phyloP scores from a whole-genome alignment of 2,797 vertebrate species.

The Spinibarbus caldwelli region DNA sequence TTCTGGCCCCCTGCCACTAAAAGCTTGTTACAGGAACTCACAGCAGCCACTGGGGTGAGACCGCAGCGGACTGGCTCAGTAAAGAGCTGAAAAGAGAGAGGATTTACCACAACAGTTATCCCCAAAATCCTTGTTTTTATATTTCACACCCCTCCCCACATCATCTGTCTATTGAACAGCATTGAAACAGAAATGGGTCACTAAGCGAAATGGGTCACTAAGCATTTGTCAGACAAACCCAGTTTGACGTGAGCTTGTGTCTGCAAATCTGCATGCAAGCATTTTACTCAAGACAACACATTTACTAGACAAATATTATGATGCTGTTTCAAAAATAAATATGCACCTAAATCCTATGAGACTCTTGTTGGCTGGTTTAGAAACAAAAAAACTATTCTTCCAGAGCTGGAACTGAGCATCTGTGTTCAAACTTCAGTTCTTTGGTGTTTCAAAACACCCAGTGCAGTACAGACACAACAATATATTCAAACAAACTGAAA shows the following conservation, averaged over 20 bases:
- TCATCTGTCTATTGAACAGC: conserved; percentile 34
- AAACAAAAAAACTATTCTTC: not conserved
- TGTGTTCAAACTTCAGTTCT: not conserved
- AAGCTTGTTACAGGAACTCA: not conserved
- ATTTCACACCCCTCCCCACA: not conserved
- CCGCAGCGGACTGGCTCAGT: not conserved
- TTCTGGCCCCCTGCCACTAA: not conserved
- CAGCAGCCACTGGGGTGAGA: conserved; percentile 1
- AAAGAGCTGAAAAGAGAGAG: not conserved
- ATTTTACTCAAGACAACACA: not conserved
- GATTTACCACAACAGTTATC: not conserved
- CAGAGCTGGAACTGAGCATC: not conserved
- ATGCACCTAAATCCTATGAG: not conserved
- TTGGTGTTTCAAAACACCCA: conserved; percentile 5
- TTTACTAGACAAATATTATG: conserved; percentile 28
- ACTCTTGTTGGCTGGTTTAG: not conserved
- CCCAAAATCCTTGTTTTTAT: not conserved
- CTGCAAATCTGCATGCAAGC: conserved; percentile 20
- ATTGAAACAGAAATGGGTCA: conserved; percentile 21
- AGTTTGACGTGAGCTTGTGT: conserved; percentile 11
- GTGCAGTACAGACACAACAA: not conserved
- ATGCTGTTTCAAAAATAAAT: not conserved
- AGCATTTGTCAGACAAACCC: conserved; percentile 26
- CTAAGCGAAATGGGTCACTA: conserved; percentile 40
- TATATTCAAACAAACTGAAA: not conserved